Conservation (phyloP, 1,140 invertebrate species). For the Bombus pyrosoma region DNA sequence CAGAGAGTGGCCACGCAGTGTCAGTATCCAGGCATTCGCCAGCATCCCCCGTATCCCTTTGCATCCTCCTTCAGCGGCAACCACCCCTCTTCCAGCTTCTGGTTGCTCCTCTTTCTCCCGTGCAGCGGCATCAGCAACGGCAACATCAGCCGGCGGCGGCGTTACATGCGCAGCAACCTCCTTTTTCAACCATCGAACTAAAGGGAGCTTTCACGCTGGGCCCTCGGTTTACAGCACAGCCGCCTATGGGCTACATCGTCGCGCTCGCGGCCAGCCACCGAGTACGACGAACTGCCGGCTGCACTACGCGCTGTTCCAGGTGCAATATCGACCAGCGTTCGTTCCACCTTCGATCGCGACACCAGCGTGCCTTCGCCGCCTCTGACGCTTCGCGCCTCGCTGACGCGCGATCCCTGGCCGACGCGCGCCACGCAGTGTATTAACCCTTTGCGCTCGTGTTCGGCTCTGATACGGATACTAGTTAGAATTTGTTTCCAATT, state of each 20-base stretch:
- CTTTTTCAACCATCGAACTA: slow-evolving; percentile 32
- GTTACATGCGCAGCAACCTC: slow-evolving; percentile 19
- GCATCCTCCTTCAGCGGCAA: slow-evolving; percentile 50
- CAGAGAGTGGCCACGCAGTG: slow-evolving; percentile 48
- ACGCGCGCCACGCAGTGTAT: not conserved
- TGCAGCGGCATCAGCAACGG: not conserved
- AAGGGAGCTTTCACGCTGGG: slow-evolving; percentile 42
- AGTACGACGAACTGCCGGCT: slow-evolving; percentile 42
- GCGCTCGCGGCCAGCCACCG: slow-evolving; percentile 22
- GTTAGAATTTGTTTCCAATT: too few species aligned
- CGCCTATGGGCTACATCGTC: slow-evolving; percentile 39
- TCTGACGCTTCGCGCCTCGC: not conserved
- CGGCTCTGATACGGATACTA: too few species aligned
- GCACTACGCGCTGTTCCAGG: slow-evolving; percentile 33
- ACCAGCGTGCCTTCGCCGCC: not conserved
- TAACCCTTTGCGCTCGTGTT: too few species aligned
- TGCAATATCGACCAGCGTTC: slow-evolving; percentile 45
- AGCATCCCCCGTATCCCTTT: slow-evolving; percentile 50
- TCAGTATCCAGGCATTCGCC: slow-evolving; percentile 71
- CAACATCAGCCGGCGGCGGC: slow-evolving; percentile 23
- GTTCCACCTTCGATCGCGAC: slow-evolving; percentile 43
- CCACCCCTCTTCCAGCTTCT: slow-evolving; percentile 43
- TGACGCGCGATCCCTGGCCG: not conserved
- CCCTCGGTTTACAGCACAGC: slow-evolving; percentile 32
- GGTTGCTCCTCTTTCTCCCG: slow-evolving; percentile 16